phyloP scores from a whole-genome alignment of 1,140 invertebrate genomes.

The Aphelenchoides fujianensis region DNA sequence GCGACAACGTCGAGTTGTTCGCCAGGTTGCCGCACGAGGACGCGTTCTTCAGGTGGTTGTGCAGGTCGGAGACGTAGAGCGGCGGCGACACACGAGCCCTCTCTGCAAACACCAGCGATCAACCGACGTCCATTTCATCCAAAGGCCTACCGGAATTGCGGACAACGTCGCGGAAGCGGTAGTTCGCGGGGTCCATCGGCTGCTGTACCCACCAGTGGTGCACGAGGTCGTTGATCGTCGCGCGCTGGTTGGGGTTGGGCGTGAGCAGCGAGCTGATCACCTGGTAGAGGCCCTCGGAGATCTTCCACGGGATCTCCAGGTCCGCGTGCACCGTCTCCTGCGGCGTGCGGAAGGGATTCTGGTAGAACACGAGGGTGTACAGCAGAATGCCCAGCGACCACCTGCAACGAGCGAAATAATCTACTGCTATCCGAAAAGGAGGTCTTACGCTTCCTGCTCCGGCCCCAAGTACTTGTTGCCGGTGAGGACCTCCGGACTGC shows the following conservation, averaged over 20 bases:
- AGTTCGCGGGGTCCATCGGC: constrained; percentile 63
- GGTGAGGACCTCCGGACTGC: constrained; percentile 73
- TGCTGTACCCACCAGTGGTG: constrained; percentile 66
- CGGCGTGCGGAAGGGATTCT: constrained; percentile 75
- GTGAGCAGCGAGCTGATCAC: constrained; percentile 65
- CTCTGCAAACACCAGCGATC: constrained; percentile 36
- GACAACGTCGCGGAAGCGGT: constrained; percentile 67
- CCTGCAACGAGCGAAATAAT: constrained; percentile 70
- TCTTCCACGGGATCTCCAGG: constrained; percentile 65
- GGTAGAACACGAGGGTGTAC: constrained; percentile 73
- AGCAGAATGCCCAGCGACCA: constrained; percentile 74
- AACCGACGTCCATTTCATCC: too few species aligned
- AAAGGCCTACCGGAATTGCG: constrained; percentile 45
- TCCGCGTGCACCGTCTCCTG: constrained; percentile 72
- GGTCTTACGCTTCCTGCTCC: constrained; percentile 68
- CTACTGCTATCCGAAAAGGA: too few species aligned
- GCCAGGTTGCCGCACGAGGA: constrained; percentile 49
- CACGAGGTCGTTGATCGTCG: constrained; percentile 64
- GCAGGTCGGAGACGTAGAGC: constrained; percentile 45
- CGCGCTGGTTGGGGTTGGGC: constrained; percentile 64
- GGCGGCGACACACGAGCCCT: constrained; percentile 47
- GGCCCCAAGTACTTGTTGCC: constrained; percentile 69
- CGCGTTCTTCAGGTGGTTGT: constrained; percentile 44
- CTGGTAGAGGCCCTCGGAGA: constrained; percentile 65
- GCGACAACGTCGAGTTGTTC: constrained; percentile 28